These are phyloP conservation scores for Mallotus villosus DNA, from an alignment of 2,797 vertebrate species.

Conservation along the genomic window DNA sequence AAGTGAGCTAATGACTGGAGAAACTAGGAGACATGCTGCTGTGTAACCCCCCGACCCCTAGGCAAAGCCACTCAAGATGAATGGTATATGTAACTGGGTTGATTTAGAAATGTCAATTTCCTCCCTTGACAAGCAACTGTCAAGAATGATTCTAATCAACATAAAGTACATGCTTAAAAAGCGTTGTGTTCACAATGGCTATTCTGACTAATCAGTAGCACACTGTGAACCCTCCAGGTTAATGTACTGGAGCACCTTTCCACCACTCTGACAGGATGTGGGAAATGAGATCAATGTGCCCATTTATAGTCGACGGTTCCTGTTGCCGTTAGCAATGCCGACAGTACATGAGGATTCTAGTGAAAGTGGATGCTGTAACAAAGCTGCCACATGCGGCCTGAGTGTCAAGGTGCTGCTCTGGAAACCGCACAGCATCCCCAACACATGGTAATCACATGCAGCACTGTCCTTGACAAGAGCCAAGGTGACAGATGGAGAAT, in stretches of 20 bases:
- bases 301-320: too few relatives aligned
- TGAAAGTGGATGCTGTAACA: background rate
- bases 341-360: too few relatives aligned
- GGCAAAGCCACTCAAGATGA: background rate
- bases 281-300: too few relatives aligned
- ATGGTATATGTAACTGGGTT: background rate
- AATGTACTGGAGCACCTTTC: too few relatives aligned
- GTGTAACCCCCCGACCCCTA: too few relatives aligned
- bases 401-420: background rate
- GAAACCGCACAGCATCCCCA: background rate
- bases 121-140: background rate
- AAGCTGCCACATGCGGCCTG: background rate
- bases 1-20: background rate
- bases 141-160: background rate
- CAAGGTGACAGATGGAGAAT: slow-evolving; percentile 34
- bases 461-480: slow-evolving; percentile 5
- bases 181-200: too few relatives aligned
- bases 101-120: background rate
- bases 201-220: too few relatives aligned
- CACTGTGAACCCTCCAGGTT: too few relatives aligned
- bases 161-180: too few relatives aligned
- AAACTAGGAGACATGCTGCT: background rate
- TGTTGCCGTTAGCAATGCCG: too few relatives aligned
- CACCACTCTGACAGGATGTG: too few relatives aligned
- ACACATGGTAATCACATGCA: slow-evolving; percentile 25